Percentiles rank a stretch among this genome's conserved stretches.
phyloP scores from a whole-genome alignment of 2,797 vertebrate genomes.

The Manis javanica region DNA sequence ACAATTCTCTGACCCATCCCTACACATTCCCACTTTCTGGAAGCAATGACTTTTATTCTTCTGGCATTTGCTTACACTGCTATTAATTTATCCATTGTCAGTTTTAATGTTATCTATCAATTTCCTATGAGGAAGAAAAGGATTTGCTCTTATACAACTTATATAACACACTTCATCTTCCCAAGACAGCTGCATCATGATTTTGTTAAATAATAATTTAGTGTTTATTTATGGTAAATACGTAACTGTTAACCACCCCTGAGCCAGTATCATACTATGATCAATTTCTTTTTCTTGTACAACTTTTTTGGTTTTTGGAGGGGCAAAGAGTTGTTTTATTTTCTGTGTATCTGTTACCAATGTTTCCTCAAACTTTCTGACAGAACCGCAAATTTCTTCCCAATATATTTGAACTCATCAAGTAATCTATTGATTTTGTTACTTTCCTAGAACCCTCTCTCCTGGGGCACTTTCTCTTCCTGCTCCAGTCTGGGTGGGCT shows the following conservation, averaged over 20 bases:
- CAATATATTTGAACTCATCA: not conserved
- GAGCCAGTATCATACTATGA: not conserved
- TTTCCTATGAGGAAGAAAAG: not conserved
- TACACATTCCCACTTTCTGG: not conserved
- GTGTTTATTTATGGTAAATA: not conserved
- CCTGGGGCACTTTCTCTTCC: not conserved
- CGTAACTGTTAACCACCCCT: not conserved
- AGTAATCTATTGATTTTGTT: not conserved
- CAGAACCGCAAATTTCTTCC: not conserved
- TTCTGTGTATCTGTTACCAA: not conserved
- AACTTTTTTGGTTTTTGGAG: not conserved
- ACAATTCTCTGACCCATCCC: not conserved
- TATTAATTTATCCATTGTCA: not conserved
- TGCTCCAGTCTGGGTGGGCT: too few species aligned
- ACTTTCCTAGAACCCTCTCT: not conserved
- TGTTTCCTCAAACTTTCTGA: not conserved
- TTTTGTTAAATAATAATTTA: not conserved
- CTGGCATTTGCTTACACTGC: not conserved
- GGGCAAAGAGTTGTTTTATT: not conserved
- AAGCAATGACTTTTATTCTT: not conserved
- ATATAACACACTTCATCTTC: too few species aligned
- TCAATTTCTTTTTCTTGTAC: not conserved
- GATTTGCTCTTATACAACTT: not conserved
- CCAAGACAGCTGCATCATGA: rapidly evolving
- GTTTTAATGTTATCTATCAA: rapidly evolving